Conservation (phyloP, 2,888 invertebrate species). For the Stenchaetothrips biformis region DNA sequence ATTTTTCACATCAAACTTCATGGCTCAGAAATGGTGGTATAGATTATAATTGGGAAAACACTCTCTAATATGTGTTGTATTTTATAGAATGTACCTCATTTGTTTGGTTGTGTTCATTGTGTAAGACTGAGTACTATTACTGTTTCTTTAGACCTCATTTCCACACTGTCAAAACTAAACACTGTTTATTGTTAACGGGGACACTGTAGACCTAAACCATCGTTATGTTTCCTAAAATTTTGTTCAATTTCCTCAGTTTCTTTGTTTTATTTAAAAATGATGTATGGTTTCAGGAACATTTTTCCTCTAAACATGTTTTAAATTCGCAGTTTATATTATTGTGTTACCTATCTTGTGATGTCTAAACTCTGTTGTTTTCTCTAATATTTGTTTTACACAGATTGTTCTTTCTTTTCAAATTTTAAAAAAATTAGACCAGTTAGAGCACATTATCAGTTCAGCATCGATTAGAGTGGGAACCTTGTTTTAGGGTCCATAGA, state of each 20-base stretch:
- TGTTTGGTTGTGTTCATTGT: slow-evolving; percentile 18
- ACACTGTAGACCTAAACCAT: neutral
- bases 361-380: neutral
- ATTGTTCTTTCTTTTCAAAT: neutral
- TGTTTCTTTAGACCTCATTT: neutral
- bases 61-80: neutral
- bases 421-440: neutral
- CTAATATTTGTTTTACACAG: neutral
- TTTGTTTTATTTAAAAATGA: neutral
- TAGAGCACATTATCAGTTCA: no score
- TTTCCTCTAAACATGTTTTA: neutral
- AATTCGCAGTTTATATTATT: no score
- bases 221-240: neutral
- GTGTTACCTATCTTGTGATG: no score
- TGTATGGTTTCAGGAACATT: neutral
- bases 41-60: slow-evolving; percentile 5
- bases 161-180: neutral
- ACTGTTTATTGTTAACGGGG: neutral
- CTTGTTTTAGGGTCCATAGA: no score
- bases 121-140: neutral
- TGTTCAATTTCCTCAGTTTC: neutral
- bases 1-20: neutral
- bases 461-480: no score
- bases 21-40: neutral
- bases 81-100: neutral